Percentiles rank a stretch among this genome's conserved stretches.
Evolutionary conservation across 1,140 invertebrate species (phyloP).

Genomic region (Drosophila rhopaloa): DNA sequence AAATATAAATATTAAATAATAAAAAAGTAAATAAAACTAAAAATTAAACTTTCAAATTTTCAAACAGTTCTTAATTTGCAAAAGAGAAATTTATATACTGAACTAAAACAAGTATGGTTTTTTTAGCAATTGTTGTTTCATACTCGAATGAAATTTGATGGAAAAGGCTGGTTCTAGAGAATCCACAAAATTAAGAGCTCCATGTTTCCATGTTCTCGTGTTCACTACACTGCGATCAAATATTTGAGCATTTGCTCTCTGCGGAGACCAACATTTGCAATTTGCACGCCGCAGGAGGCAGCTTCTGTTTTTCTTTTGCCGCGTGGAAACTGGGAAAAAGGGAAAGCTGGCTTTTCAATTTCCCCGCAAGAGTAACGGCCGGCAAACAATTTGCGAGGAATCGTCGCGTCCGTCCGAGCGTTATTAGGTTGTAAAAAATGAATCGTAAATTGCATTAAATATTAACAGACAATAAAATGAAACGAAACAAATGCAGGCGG

Average conservation of each 20-base stretch:
- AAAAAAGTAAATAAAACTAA: too few relatives aligned
- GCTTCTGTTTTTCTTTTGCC: conserved; percentile 9
- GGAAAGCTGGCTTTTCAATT: conserved; percentile 34
- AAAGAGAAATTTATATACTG: too few relatives aligned
- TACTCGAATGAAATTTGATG: background rate
- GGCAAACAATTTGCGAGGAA: conserved; percentile 43
- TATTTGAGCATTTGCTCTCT: background rate
- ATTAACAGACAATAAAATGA: conserved; percentile 79
- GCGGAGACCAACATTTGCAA: conserved; percentile 5
- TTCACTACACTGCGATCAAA: background rate
- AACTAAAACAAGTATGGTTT: too few relatives aligned
- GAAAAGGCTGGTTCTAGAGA: background rate
- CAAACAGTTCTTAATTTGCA: too few relatives aligned
- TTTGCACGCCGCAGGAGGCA: conserved; percentile 4
- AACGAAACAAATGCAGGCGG: conserved; percentile 61
- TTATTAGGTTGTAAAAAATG: conserved; percentile 82
- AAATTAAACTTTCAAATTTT: too few relatives aligned
- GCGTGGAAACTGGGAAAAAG: background rate
- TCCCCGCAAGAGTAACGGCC: conserved; percentile 34
- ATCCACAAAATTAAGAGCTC: background rate
- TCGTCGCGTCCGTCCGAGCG: conserved; percentile 28
- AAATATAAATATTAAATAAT: too few relatives aligned
- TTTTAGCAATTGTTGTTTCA: background rate
- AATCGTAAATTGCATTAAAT: conserved; percentile 82
- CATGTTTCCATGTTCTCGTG: background rate